Evolutionary conservation across 2,113 vertebrate species (phyloP), one percentile per base, ranked within the genome.

Genomic region (Aptenodytes patagonicus): DNA sequence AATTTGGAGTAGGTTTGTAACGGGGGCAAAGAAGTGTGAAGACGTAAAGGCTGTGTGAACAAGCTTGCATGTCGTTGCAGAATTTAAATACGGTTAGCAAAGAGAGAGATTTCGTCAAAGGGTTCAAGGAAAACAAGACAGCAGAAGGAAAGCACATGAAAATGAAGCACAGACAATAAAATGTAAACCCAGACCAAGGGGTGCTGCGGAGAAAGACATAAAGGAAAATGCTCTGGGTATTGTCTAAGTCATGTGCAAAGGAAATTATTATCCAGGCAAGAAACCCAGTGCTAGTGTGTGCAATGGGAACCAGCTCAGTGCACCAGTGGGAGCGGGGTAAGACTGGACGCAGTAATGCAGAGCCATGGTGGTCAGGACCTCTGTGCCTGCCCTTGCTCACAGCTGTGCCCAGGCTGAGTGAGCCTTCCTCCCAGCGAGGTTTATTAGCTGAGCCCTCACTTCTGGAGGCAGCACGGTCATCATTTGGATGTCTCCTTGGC

Each of bases 171-270:
- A 84, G 77, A 70, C 64, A 94, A 82, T 82, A 68, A 93, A 72
- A 90, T 57, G n/a, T 78, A 87, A 93, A 65, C 70, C 75, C 87
- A 93, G 77, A 84, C 69, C 65, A 36, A 89, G 57, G 72, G 69
- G n/a, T 89, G 86, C 51, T 58, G 76, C 60, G 77, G 70, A 91
- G 60, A 94, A 87, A 90, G 70, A 58, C 62, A 21, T 54, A 62
- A 61, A 57, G 92, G 96, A 90, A 91, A 96, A 93, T 32, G 54
- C 54, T 80, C 54, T 36, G 78, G 62, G 64, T 92, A 73, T 93
- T 94, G 73, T 94, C 78, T 76, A 34, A 87, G 21, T 72, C 82
- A 79, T 0, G 11, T 83, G 73, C 75, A 76, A 69, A 93, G 82
- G 90, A 91, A 96, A 90, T 89, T 36, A 40, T 69, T 60, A 82